phyloP scores from a whole-genome alignment of 2,113 vertebrate genomes.

The Aepyceros melampus region DNA sequence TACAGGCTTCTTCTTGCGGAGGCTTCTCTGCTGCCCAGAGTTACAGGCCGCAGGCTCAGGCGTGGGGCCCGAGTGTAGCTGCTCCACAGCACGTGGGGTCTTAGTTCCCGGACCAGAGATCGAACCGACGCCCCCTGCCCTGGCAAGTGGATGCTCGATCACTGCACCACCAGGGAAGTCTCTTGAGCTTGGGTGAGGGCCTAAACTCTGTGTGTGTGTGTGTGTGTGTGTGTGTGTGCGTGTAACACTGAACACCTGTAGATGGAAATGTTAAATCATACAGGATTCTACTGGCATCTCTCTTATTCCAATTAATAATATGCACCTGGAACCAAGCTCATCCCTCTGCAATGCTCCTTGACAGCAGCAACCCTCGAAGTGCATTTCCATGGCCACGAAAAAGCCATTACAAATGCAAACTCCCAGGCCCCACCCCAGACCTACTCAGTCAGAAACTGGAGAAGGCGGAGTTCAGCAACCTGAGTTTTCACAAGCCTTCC shows the following conservation, averaged over 20 bases:
- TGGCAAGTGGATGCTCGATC: not conserved
- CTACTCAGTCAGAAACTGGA: not conserved
- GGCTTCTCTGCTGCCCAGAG: not conserved
- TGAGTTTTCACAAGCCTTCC: not conserved
- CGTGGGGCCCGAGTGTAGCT: too few relatives aligned
- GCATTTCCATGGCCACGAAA: not conserved
- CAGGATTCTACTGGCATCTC: not conserved
- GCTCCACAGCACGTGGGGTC: not conserved
- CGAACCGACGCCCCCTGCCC: not conserved
- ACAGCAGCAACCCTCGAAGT: not conserved
- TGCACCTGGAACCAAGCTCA: too few relatives aligned
- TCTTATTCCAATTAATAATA: not conserved
- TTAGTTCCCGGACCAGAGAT: not conserved
- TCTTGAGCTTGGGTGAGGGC: not conserved
- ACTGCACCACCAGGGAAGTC: not conserved
- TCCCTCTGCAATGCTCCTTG: not conserved
- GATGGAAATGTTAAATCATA: not conserved
- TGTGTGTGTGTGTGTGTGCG: not conserved
- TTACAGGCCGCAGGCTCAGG: fast-evolving
- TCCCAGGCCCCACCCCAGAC: not conserved
- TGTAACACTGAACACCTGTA: not conserved
- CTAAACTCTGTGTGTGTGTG: not conserved
- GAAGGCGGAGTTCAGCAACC: not conserved
- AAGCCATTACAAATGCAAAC: not conserved
- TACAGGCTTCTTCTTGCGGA: not conserved